Percentiles rank a stretch among this genome's conserved stretches.
Conservation (phyloP, 2,113 vertebrate species). For the Amblyopsis rosae region DNA sequence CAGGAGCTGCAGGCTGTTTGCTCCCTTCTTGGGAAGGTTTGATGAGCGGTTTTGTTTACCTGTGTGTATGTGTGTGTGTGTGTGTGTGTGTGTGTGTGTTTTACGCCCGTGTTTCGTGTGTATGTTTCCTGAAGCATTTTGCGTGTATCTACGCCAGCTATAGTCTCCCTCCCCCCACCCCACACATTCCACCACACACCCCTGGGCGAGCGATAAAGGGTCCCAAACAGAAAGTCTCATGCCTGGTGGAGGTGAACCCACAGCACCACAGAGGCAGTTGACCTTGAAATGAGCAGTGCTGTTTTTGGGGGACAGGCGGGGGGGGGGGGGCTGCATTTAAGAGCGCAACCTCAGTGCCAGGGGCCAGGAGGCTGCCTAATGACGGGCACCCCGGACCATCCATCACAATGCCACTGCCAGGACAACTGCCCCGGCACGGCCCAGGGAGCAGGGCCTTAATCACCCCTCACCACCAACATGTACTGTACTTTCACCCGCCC, state of each 20-base stretch:
- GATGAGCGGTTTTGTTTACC: slow-evolving; percentile 60
- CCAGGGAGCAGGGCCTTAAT: slow-evolving; percentile 62
- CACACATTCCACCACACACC: slow-evolving; percentile 62
- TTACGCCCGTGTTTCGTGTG: neutral
- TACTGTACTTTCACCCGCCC: slow-evolving; percentile 29
- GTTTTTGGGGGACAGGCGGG: slow-evolving; percentile 63
- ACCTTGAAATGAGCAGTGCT: slow-evolving; percentile 79
- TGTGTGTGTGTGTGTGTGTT: slow-evolving; percentile 29
- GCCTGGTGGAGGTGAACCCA: slow-evolving; percentile 69
- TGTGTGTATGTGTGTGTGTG: slow-evolving; percentile 19
- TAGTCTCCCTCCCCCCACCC: slow-evolving; percentile 27
- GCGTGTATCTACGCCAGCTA: slow-evolving; percentile 44
- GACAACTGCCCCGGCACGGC: slow-evolving; percentile 58
- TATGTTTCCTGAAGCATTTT: slow-evolving; percentile 9
- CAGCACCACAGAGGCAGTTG: slow-evolving; percentile 70
- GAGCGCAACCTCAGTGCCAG: slow-evolving; percentile 74
- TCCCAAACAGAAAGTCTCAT: slow-evolving; percentile 69
- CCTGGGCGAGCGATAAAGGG: slow-evolving; percentile 66
- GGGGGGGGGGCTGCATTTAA: slow-evolving; percentile 71
- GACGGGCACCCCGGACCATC: slow-evolving; percentile 74
- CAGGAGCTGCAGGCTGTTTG: slow-evolving; percentile 69
- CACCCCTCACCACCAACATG: slow-evolving; percentile 51
- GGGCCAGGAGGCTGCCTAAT: slow-evolving; percentile 79
- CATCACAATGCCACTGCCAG: slow-evolving; percentile 74
- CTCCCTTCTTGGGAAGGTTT: slow-evolving; percentile 53